These are phyloP conservation scores for Anhinga anhinga DNA, from an alignment of 2,113 vertebrate species.

Conservation along the genomic window DNA sequence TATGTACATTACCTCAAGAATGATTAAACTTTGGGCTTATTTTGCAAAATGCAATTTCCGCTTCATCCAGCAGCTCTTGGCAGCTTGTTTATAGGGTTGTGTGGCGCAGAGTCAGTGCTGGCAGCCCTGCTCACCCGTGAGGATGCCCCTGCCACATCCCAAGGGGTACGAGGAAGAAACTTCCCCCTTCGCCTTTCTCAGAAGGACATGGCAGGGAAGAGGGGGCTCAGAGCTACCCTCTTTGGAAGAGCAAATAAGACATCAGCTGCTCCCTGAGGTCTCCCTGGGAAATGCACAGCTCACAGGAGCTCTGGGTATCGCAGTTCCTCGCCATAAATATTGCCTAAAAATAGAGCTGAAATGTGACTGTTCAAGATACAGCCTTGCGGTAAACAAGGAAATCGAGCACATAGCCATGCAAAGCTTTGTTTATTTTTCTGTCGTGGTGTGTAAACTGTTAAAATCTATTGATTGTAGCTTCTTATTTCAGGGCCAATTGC, in stretches of 20 bases:
- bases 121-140: fast-evolving
- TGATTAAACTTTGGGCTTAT: background rate
- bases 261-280: background rate
- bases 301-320: background rate
- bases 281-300: background rate
- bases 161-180: background rate
- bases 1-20: background rate
- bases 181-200: background rate
- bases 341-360: slow-evolving; percentile 44
- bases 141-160: background rate
- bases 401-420: background rate
- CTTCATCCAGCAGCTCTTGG: background rate
- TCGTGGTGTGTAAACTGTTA: background rate
- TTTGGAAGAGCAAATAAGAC: background rate
- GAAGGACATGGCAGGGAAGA: background rate
- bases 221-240: background rate
- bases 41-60: background rate
- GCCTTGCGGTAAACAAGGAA: slow-evolving; percentile 20
- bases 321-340: background rate
- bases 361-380: slow-evolving; percentile 5
- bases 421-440: slow-evolving; percentile 1
- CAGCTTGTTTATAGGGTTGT: background rate
- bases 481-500: background rate
- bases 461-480: background rate
- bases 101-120: background rate